Conservation (phyloP, 2,888 invertebrate species). For the Cybosia mesomella region DNA sequence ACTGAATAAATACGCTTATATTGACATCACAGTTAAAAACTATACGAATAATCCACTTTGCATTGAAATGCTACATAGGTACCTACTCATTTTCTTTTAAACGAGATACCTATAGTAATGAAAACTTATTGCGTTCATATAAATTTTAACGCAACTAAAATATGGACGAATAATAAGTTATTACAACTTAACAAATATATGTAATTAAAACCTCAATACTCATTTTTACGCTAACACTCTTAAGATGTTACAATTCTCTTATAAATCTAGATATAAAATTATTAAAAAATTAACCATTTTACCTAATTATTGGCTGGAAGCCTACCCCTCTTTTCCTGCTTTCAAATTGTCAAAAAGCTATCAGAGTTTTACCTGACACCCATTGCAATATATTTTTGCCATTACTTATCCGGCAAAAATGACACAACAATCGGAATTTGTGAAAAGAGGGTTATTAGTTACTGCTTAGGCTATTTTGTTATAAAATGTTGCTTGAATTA, state of each 20-base stretch:
- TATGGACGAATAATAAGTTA: slow-evolving; percentile 59
- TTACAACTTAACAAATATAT: slow-evolving; percentile 54
- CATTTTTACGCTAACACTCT: slow-evolving; percentile 58
- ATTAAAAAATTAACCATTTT: slow-evolving; percentile 41
- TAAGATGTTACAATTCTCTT: slow-evolving; percentile 50
- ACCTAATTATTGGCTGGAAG: slow-evolving; percentile 6
- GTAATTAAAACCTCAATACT: slow-evolving; percentile 48
- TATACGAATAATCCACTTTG: slow-evolving; percentile 36
- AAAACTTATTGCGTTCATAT: slow-evolving; percentile 32
- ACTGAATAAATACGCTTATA: slow-evolving; percentile 24
- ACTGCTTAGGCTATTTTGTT: background rate
- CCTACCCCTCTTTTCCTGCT: background rate
- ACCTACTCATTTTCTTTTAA: slow-evolving; percentile 3
- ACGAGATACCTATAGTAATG: slow-evolving; percentile 32
- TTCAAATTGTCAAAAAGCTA: slow-evolving; percentile 4
- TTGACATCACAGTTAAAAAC: slow-evolving; percentile 46
- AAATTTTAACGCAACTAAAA: slow-evolving; percentile 46
- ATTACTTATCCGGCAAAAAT: too few relatives aligned
- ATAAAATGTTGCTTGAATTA: background rate
- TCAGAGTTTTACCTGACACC: slow-evolving; percentile 5
- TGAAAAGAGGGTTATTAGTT: background rate
- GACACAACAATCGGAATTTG: too few relatives aligned
- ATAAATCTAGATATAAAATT: slow-evolving; percentile 54
- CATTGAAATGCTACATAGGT: slow-evolving; percentile 33
- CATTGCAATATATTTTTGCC: background rate